phyloP scores from a whole-genome alignment of 2,113 vertebrate genomes.

The Neodontobutis hainanensis region DNA sequence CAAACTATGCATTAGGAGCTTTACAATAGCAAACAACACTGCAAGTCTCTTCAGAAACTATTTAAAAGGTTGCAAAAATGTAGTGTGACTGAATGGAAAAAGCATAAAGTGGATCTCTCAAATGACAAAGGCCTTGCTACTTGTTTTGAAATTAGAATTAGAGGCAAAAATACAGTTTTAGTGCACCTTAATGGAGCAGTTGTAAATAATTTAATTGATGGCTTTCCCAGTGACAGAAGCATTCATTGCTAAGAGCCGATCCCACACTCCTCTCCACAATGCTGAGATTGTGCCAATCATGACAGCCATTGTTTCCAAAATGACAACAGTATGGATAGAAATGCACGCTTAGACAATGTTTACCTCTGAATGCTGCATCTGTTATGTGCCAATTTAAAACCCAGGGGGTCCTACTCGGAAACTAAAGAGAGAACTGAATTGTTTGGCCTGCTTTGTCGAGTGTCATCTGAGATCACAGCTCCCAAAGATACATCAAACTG shows the following conservation, averaged over 20 bases:
- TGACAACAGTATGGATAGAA: slow-evolving; percentile 57
- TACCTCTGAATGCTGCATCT: slow-evolving; percentile 54
- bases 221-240: slow-evolving; percentile 32
- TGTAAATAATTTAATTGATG: slow-evolving; percentile 64
- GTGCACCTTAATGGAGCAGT: slow-evolving; percentile 53
- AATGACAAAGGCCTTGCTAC: slow-evolving; percentile 22
- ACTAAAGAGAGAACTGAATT: slow-evolving; percentile 28
- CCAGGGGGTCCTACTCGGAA: slow-evolving; percentile 47
- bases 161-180: slow-evolving; percentile 45
- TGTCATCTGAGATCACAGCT: slow-evolving; percentile 10
- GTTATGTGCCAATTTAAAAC: slow-evolving; percentile 63
- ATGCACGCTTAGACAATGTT: slow-evolving; percentile 63
- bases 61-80: slow-evolving; percentile 21
- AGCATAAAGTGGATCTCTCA: slow-evolving; percentile 12
- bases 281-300: slow-evolving; percentile 63
- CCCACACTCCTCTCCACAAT: slow-evolving; percentile 39
- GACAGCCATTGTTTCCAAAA: slow-evolving; percentile 66
- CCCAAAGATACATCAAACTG: slow-evolving; percentile 31
- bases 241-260: slow-evolving; percentile 19
- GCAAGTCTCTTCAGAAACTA: slow-evolving; percentile 26
- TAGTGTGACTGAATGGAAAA: slow-evolving; percentile 2
- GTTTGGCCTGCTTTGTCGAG: slow-evolving; percentile 32
- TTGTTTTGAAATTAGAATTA: slow-evolving; percentile 43
- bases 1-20: slow-evolving; percentile 34
- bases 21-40: slow-evolving; percentile 52